A percentile compares a stretch with the other conserved stretches of the same genome.
These are phyloP conservation scores for Macrosoma leucophasiata DNA, from an alignment of 2,888 invertebrate genomes.

Conservation along the genomic window DNA sequence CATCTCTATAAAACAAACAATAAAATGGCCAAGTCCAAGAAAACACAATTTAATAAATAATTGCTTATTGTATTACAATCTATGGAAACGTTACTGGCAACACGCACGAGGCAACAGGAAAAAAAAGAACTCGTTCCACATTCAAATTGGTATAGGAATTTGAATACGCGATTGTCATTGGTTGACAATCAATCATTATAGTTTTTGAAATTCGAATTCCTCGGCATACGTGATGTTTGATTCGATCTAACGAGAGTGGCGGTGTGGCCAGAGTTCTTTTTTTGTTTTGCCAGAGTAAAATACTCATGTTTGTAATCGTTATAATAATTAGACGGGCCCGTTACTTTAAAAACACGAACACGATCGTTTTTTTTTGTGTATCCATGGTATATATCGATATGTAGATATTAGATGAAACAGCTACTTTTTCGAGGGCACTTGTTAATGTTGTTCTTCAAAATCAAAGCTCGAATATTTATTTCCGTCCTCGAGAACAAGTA, in stretches of 20 bases:
- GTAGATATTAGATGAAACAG: conserved; percentile 28
- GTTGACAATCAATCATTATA: conserved; percentile 73
- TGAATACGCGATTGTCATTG: conserved; percentile 71
- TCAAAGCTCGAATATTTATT: conserved; percentile 35
- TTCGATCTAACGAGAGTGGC: conserved; percentile 46
- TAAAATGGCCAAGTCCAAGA: conserved; percentile 28
- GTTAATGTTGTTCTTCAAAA: conserved; percentile 38
- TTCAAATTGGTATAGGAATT: conserved; percentile 66
- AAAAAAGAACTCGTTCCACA: conserved; percentile 67
- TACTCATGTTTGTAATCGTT: conserved; percentile 19
- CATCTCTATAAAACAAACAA: conserved; percentile 1
- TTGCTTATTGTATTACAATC: conserved; percentile 53
- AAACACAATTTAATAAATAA: conserved; percentile 46
- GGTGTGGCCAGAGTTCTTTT: conserved; percentile 42
- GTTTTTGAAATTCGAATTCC: conserved; percentile 68
- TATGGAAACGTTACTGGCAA: conserved; percentile 52
- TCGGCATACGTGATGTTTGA: conserved; percentile 55
- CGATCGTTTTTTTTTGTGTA: too few relatives aligned
- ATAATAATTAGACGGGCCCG: conserved; percentile 20
- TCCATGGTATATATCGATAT: too few relatives aligned
- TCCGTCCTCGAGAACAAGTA: conserved; percentile 33
- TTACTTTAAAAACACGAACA: conserved; percentile 21
- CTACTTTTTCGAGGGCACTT: conserved; percentile 28
- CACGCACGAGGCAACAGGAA: conserved; percentile 50
- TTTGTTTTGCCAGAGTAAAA: conserved; percentile 14